A percentile compares a stretch with the other conserved stretches of the same genome.
phyloP scores from a whole-genome alignment of 2,113 vertebrate species.

The Fulica atra region DNA sequence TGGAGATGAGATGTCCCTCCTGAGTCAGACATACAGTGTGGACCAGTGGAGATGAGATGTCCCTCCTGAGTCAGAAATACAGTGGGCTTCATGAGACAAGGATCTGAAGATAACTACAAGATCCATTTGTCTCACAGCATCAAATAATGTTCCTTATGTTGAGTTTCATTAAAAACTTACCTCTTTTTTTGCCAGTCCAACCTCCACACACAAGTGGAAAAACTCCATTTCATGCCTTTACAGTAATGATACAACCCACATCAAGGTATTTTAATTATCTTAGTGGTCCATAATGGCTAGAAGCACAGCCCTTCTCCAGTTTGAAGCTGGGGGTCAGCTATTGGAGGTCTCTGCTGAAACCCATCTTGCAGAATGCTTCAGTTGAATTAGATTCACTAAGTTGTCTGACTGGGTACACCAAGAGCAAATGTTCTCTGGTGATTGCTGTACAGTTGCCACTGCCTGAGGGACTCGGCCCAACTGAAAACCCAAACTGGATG shows the following conservation, averaged over 20 bases:
- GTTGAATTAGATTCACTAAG: not conserved
- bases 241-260: not conserved
- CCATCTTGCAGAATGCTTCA: not conserved
- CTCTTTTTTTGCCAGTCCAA: not conserved
- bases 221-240: not conserved
- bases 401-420: not conserved
- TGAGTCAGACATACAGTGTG: too few species aligned
- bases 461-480: not conserved
- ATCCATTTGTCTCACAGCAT: not conserved
- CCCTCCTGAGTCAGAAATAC: not conserved
- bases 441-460: not conserved
- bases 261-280: rapidly evolving
- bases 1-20: not conserved
- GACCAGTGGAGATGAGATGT: not conserved
- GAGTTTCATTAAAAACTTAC: not conserved
- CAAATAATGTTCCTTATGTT: not conserved
- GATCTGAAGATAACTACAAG: not conserved
- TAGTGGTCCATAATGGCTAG: not conserved
- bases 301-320: not conserved
- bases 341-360: not conserved
- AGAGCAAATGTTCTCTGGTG: not conserved
- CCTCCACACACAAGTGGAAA: not conserved
- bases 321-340: not conserved
- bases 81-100: not conserved
- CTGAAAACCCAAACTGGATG: not conserved